phyloP scores from a whole-genome alignment of 2,797 vertebrate genomes.

The Helostoma temminkii region DNA sequence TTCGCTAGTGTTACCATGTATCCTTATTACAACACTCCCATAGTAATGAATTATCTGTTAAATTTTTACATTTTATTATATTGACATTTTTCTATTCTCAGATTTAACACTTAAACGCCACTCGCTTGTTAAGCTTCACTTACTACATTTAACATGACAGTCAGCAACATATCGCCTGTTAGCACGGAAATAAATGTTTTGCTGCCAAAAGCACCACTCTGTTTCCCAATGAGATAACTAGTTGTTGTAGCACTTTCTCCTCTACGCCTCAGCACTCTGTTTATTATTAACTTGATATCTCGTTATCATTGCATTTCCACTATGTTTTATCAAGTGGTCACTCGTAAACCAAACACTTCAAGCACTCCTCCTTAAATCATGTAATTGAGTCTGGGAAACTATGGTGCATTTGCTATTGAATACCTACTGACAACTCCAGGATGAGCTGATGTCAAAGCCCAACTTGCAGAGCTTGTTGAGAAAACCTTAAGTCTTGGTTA shows the following conservation, averaged over 20 bases:
- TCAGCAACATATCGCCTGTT: slow-evolving; percentile 39
- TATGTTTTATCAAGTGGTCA: slow-evolving; percentile 34
- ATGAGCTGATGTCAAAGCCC: slow-evolving; percentile 25
- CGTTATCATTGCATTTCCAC: slow-evolving; percentile 22
- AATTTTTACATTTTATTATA: not conserved
- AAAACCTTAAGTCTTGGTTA: slow-evolving; percentile 9
- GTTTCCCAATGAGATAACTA: slow-evolving; percentile 14
- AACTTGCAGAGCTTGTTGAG: slow-evolving; percentile 40
- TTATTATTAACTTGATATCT: slow-evolving; percentile 60
- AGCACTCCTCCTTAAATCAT: slow-evolving; percentile 21
- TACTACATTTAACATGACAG: slow-evolving; percentile 31
- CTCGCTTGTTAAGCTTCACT: slow-evolving; percentile 42
- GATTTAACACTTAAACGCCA: slow-evolving; percentile 41
- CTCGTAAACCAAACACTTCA: slow-evolving; percentile 37
- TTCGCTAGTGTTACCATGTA: slow-evolving; percentile 7
- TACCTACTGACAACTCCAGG: slow-evolving; percentile 33
- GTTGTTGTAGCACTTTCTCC: slow-evolving; percentile 53
- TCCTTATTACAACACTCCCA: slow-evolving; percentile 27
- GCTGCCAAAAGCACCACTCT: slow-evolving; percentile 22
- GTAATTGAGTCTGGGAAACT: not conserved
- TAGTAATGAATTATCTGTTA: not conserved
- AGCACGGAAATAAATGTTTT: slow-evolving; percentile 38
- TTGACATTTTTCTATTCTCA: not conserved
- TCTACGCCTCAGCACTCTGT: slow-evolving; percentile 29
- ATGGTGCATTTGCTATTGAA: slow-evolving; percentile 8